Base-by-base conservation (phyloP, 2,888 invertebrate genomes). In the Endomychus coccineus region DNA sequence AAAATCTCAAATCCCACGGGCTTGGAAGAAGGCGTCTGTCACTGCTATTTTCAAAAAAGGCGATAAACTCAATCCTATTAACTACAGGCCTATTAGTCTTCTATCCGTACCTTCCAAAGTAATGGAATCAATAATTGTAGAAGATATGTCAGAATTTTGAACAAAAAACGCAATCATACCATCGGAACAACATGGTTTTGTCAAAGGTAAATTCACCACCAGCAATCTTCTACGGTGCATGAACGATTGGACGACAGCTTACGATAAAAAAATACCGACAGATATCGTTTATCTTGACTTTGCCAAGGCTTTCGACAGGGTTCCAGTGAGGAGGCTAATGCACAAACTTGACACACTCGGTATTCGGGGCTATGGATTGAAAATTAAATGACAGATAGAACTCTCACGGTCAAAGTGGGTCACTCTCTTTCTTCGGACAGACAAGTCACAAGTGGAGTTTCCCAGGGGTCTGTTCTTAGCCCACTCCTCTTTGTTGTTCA, bases 31-130 rank as follows among this genome's bases (percentile, higher is more conserved):
- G 16, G 33, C 33, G 2, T 33, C 33, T n/a, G 24, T 33, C 6
- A 33, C 33, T 10, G 23, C 33, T 24, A 17, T 33, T 16, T 33
- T 24, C 24, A 33, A 33, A 4, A 33, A 33, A 13, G 24, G 24
- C 2, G 24, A 33, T 15, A 24, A 33, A 21, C 23, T 23, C 13
- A 15, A 23, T 15, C 16, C 32, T 3, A 23, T 15, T 5, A 32
- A 32, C 22, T 32, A 23, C 23, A 13, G 22, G 14, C 23, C 32
- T 11, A 32, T 23, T 15, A 32, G 22, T 32, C 32, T 32, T 15
- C 32, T 32, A 3, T 23, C 23, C n/a, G 32, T 32, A 15, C 14
- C 16, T 15, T 14, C 22, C 16, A 32, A 23, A 23, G 2, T 32
- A 14, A 32, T 32, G 32, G 32, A 32, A 23, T 13, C 23, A 21